phyloP scores from a whole-genome alignment of 2,888 invertebrate genomes.

The Eutolmus rufibarbis region DNA sequence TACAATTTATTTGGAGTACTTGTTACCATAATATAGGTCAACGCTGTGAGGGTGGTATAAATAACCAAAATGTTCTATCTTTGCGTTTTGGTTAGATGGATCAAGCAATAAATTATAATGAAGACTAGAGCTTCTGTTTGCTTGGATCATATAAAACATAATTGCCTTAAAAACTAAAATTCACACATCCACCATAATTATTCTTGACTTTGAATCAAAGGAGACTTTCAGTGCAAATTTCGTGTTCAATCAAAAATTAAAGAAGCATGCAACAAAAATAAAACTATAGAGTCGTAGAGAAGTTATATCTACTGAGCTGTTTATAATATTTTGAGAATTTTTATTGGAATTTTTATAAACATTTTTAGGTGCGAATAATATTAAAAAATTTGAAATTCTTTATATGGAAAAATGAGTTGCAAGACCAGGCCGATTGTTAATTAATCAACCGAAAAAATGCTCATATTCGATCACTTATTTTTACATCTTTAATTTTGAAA shows the following conservation, averaged over 20 bases:
- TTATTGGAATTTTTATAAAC: neutral
- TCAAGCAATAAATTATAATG: neutral
- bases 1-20: neutral
- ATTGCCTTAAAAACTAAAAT: neutral
- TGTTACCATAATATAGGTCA: neutral
- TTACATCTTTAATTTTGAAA: neutral
- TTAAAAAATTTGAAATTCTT: neutral
- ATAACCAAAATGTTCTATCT: neutral
- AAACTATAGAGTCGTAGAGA: neutral
- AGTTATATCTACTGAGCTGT: neutral
- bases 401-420: neutral
- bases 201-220: neutral
- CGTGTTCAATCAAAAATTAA: neutral
- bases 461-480: neutral
- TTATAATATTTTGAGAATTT: conserved; percentile 11
- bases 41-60: too few relatives aligned
- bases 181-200: neutral
- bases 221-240: conserved; percentile 27
- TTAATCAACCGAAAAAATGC: neutral
- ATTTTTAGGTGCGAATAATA: neutral
- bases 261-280: neutral
- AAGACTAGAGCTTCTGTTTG: neutral
- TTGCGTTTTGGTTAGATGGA: neutral
- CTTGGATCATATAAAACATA: neutral
- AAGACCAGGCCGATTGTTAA: neutral